phyloP scores from a whole-genome alignment of 2,113 vertebrate genomes.

The Carettochelys insculpta region DNA sequence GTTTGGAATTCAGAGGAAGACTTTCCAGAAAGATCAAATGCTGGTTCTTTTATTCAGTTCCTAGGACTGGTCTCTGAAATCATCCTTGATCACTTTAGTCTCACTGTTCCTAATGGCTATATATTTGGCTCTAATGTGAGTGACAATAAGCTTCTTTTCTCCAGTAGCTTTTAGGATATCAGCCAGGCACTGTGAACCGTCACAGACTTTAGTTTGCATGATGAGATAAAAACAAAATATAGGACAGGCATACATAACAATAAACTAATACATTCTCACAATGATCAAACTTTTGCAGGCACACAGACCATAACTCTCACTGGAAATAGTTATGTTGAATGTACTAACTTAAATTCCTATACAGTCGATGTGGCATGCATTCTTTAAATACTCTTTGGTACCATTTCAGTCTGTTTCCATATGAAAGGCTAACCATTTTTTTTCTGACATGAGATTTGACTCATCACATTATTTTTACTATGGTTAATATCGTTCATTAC shows the following conservation, averaged over 20 bases:
- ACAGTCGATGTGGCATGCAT: fast-evolving
- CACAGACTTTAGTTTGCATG: background rate
- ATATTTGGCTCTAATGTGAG: background rate
- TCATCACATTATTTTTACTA: background rate
- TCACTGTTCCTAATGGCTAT: background rate
- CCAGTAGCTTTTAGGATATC: background rate
- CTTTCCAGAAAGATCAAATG: background rate
- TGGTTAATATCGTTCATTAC: background rate
- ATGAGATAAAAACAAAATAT: background rate
- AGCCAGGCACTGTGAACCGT: background rate
- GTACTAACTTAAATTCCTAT: background rate
- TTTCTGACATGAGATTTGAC: background rate
- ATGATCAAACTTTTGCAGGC: background rate
- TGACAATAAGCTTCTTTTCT: background rate
- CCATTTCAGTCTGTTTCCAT: background rate
- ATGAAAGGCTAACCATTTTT: background rate
- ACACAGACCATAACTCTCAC: background rate
- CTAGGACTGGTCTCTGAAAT: background rate
- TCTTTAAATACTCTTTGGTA: background rate
- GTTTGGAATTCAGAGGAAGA: background rate
- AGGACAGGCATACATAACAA: background rate
- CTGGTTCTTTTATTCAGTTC: background rate
- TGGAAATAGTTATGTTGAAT: background rate
- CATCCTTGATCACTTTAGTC: background rate
- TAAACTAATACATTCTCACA: background rate